These are phyloP conservation scores for Mesaphorura yosii DNA, from an alignment of 1,140 invertebrate genomes.

Conservation along the genomic window DNA sequence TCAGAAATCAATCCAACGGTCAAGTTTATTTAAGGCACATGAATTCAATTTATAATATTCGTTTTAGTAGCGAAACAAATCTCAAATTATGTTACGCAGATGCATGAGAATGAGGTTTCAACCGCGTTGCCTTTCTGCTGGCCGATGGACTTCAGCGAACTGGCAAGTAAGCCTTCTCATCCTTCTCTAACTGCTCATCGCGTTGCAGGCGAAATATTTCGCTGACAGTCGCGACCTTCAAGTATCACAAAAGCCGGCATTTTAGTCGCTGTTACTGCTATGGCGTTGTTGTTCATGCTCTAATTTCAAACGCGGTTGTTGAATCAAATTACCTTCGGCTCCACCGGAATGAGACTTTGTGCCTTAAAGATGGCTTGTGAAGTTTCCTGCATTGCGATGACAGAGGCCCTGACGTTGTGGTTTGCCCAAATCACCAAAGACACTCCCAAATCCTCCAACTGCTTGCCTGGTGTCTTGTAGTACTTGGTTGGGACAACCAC, in stretches of 20 bases:
- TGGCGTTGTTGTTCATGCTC: no score
- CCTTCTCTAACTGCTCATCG: slow-evolving; percentile 38
- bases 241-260: not conserved
- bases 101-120: no score
- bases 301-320: no score
- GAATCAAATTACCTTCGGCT: slow-evolving; percentile 34
- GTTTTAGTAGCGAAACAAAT: no score
- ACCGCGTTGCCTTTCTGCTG: no score
- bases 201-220: slow-evolving; percentile 40
- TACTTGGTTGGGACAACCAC: slow-evolving; percentile 43
- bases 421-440: slow-evolving; percentile 43
- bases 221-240: slow-evolving; percentile 38
- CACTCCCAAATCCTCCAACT: slow-evolving; percentile 37
- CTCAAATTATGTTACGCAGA: no score
- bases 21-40: no score
- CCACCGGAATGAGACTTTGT: slow-evolving; percentile 35
- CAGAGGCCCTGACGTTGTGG: slow-evolving; percentile 39
- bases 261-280: no score
- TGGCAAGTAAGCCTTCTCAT: slow-evolving; percentile 42
- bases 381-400: slow-evolving; percentile 38
- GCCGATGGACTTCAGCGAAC: no score
- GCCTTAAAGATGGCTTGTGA: slow-evolving; percentile 36
- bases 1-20: no score
- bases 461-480: slow-evolving; percentile 38
- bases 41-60: no score